These are phyloP conservation scores for Microhierax caerulescens DNA, from an alignment of 2,797 vertebrate genomes.

Conservation along the genomic window DNA sequence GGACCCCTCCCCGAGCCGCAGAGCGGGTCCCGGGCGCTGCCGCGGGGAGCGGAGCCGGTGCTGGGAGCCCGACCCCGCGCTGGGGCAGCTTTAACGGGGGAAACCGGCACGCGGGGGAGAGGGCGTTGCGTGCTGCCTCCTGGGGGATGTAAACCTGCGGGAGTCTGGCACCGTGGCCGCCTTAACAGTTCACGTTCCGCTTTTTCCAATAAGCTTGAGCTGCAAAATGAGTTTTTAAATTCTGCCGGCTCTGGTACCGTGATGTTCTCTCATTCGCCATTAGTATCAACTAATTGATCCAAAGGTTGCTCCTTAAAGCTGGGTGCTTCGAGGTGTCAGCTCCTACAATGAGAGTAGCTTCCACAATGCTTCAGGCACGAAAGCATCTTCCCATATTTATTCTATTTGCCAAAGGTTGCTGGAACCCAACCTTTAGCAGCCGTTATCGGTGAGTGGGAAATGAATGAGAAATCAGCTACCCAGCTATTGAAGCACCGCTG, in stretches of 20 bases:
- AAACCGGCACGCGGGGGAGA: background rate
- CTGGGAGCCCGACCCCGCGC: background rate
- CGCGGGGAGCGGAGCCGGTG: background rate
- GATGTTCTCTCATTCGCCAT: background rate
- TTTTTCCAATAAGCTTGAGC: accelerated
- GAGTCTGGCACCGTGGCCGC: background rate
- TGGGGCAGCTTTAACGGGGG: background rate
- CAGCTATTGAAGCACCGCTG: background rate
- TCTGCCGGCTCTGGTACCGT: background rate
- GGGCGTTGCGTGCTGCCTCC: background rate
- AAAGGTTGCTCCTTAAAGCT: background rate
- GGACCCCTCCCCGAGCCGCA: background rate
- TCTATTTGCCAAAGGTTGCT: background rate
- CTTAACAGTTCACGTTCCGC: background rate
- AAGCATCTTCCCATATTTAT: background rate
- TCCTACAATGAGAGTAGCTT: background rate
- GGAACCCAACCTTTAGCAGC: background rate
- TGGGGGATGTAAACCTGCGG: background rate
- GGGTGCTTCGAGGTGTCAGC: background rate
- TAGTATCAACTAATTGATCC: background rate
- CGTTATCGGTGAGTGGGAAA: background rate
- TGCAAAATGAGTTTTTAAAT: background rate
- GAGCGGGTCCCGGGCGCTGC: background rate
- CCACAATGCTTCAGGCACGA: background rate
- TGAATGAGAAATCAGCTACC: background rate